A percentile compares a stretch with the other conserved stretches of the same genome.
Conservation (phyloP, 2,113 vertebrate species). For the Tachysurus fulvidraco region DNA sequence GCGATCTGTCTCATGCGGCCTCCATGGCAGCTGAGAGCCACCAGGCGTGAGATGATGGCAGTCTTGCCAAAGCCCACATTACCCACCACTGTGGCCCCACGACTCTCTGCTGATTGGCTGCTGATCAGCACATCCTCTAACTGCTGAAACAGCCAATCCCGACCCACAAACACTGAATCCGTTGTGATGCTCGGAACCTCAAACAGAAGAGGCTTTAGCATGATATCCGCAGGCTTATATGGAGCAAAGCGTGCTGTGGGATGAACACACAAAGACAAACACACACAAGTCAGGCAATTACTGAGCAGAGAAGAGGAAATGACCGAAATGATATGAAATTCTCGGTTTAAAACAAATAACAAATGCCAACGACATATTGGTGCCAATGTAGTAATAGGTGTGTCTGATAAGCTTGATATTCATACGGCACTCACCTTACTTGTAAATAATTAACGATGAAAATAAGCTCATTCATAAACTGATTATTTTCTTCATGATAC, state of each 20-base stretch:
- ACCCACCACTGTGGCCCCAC: conserved; percentile 85
- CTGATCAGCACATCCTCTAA: conserved; percentile 82
- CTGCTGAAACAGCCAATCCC: conserved; percentile 92
- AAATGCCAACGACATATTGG: not conserved
- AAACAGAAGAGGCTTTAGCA: conserved; percentile 94
- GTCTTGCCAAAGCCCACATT: conserved; percentile 97
- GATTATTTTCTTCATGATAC: not conserved
- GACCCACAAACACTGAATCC: conserved; percentile 94
- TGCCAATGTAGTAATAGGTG: not conserved
- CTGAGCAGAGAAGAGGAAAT: not conserved
- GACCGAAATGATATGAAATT: not conserved
- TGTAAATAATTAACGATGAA: not conserved
- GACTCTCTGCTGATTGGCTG: conserved; percentile 73
- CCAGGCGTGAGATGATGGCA: conserved; percentile 89
- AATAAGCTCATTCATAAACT: conserved; percentile 6
- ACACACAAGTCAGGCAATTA: not conserved
- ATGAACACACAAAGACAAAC: conserved; percentile 33
- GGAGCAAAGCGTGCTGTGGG: conserved; percentile 84
- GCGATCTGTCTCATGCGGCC: conserved; percentile 97
- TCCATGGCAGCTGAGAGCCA: conserved; percentile 96
- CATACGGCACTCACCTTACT: not conserved
- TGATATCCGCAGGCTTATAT: conserved; percentile 95
- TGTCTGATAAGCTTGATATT: not conserved
- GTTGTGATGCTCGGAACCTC: conserved; percentile 98
- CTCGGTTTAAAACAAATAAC: not conserved